phyloP scores from a whole-genome alignment of 2,113 vertebrate genomes.

The Phoenicopterus ruber region DNA sequence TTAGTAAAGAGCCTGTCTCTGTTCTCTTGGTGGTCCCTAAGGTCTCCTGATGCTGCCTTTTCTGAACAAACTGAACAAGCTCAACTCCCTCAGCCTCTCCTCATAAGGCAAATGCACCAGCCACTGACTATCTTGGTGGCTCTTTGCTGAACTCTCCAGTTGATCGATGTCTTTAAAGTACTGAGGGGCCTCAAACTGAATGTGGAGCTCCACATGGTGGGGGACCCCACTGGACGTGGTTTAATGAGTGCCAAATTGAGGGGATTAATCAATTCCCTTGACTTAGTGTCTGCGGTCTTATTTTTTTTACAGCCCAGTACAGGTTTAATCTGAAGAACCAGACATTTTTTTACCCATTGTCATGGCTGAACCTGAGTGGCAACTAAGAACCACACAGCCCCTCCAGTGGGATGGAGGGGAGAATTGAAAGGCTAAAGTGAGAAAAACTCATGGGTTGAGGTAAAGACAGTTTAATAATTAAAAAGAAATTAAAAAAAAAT shows the following conservation, averaged over 20 bases:
- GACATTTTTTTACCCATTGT: neutral
- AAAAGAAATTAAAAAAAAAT: neutral
- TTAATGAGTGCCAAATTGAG: neutral
- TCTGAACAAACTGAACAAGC: neutral
- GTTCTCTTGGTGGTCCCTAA: neutral
- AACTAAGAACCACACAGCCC: neutral
- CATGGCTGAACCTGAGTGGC: neutral
- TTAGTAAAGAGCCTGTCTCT: neutral
- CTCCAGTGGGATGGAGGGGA: neutral
- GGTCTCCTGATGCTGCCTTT: neutral
- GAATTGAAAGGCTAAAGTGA: neutral
- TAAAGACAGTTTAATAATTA: neutral
- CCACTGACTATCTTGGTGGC: neutral
- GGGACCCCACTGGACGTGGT: neutral
- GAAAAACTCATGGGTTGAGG: neutral
- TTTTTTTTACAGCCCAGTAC: neutral
- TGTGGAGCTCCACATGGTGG: no score
- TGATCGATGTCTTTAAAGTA: neutral
- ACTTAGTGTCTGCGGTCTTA: neutral
- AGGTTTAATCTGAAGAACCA: neutral
- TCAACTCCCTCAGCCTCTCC: neutral
- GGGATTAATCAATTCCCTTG: neutral
- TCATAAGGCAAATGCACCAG: neutral
- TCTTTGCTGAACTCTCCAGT: neutral
- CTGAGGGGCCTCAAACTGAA: neutral